Conservation (phyloP, 2,888 invertebrate species). For the Lithodes maja region DNA sequence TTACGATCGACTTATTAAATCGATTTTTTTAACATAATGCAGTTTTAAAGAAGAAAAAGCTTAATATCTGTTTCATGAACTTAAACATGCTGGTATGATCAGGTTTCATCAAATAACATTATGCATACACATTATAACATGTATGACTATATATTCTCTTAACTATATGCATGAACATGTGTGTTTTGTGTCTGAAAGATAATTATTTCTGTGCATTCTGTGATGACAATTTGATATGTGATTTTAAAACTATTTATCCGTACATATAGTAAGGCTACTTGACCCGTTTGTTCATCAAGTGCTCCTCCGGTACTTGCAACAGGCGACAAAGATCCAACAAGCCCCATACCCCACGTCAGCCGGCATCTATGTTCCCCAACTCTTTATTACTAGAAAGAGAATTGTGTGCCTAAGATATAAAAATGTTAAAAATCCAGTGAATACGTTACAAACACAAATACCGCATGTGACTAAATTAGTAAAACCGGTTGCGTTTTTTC, state of each 20-base stretch:
- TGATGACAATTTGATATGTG: constrained; percentile 13
- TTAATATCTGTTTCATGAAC: background rate
- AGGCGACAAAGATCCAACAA: background rate
- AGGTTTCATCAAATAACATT: background rate
- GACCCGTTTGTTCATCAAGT: background rate
- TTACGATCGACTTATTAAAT: too few relatives aligned
- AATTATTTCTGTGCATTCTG: constrained; percentile 17
- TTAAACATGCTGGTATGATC: background rate
- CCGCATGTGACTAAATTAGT: too few relatives aligned
- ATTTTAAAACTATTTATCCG: background rate
- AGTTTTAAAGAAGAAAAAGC: background rate
- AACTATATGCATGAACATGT: constrained; percentile 7
- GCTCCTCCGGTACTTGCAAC: background rate
- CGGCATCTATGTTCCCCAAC: too few relatives aligned
- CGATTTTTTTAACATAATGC: too few relatives aligned
- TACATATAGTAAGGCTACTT: background rate
- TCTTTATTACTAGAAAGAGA: too few relatives aligned
- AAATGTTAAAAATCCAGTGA: too few relatives aligned
- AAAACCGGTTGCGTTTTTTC: too few relatives aligned
- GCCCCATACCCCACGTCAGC: background rate
- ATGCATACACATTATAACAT: background rate
- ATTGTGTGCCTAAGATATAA: too few relatives aligned
- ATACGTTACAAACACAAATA: too few relatives aligned
- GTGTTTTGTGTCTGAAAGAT: constrained; percentile 17
- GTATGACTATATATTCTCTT: background rate